A percentile compares a stretch with the other conserved stretches of the same genome.
These are phyloP conservation scores for Leptopilina clavipes DNA, from an alignment of 1,140 invertebrate species.

Conservation along the genomic window DNA sequence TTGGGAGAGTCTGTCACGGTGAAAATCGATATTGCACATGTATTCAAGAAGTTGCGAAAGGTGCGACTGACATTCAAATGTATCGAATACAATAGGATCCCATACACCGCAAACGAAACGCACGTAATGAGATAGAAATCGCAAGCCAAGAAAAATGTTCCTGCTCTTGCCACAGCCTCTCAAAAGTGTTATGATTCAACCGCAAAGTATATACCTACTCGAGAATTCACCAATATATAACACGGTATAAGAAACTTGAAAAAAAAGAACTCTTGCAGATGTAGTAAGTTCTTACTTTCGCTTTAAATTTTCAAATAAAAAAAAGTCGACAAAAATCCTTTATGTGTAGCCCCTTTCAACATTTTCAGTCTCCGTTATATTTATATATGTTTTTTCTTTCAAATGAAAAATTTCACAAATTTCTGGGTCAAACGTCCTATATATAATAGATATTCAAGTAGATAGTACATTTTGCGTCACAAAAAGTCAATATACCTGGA, in stretches of 20 bases:
- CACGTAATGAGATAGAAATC: slow-evolving; percentile 60
- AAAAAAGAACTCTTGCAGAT: background rate
- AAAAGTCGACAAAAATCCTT: too few species aligned
- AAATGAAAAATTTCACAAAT: background rate
- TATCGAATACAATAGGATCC: background rate
- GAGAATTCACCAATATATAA: background rate
- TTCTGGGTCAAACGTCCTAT: background rate
- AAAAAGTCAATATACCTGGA: background rate
- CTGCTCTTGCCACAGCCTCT: slow-evolving; percentile 24
- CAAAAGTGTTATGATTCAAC: background rate
- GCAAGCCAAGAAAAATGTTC: slow-evolving; percentile 38
- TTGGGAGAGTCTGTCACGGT: background rate
- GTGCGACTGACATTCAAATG: background rate
- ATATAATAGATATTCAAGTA: slow-evolving; percentile 2
- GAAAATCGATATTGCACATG: background rate
- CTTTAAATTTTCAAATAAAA: background rate
- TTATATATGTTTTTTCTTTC: background rate
- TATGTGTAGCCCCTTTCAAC: too few species aligned
- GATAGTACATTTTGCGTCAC: background rate
- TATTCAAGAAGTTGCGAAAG: background rate
- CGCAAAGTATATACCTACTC: background rate
- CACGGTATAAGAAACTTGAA: background rate
- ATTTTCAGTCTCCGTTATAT: too few species aligned
- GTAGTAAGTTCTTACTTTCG: background rate
- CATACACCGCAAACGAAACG: slow-evolving; percentile 53